These are phyloP conservation scores for Perca flavescens DNA, from an alignment of 2,113 vertebrate genomes.

Conservation along the genomic window DNA sequence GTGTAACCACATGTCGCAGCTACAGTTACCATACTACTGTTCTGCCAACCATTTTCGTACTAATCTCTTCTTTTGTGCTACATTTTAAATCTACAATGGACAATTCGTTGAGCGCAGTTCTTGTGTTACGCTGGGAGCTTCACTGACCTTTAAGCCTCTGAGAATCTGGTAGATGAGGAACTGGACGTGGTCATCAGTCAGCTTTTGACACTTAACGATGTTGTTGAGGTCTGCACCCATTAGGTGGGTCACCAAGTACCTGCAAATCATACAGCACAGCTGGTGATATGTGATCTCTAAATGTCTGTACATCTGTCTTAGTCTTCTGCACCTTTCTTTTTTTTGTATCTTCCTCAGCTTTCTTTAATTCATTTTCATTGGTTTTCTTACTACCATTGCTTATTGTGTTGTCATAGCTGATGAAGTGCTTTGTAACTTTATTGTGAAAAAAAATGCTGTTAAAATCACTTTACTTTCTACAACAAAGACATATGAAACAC, in stretches of 20 bases:
- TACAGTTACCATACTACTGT: neutral
- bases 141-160: conserved; percentile 93
- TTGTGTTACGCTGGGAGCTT: neutral
- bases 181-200: conserved; percentile 98
- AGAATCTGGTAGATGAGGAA: conserved; percentile 99
- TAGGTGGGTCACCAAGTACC: conserved; percentile 97
- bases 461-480: neutral
- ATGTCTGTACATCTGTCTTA: neutral
- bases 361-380: neutral
- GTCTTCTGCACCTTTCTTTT: neutral
- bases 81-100: neutral
- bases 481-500: neutral
- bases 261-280: conserved; percentile 61
- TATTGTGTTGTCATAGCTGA: neutral
- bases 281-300: conserved; percentile 15
- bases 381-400: neutral
- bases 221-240: conserved; percentile 99
- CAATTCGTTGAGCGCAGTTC: neutral
- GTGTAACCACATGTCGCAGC: neutral
- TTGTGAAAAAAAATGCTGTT: neutral
- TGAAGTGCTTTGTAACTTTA: neutral
- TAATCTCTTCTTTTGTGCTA: neutral
- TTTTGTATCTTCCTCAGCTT: neutral
- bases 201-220: conserved; percentile 99
- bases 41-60: neutral